Conservation (phyloP, 2,888 invertebrate genomes). For the Chouioia cunea region DNA sequence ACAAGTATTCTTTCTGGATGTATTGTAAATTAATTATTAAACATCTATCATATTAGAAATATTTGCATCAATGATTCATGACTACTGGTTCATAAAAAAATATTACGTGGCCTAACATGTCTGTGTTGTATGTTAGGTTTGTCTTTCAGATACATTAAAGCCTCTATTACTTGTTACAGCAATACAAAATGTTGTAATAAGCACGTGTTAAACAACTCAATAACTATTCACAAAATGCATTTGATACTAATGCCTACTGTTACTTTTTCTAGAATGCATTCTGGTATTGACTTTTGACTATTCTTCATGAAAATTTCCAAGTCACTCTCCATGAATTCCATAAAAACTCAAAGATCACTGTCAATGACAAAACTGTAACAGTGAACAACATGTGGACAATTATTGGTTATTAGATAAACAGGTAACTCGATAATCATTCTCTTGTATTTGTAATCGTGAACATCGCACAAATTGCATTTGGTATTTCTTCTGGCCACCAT, state of each 20-base stretch:
- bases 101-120: slow-evolving; percentile 99
- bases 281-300: slow-evolving; percentile 91
- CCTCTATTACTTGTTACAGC: slow-evolving; percentile 85
- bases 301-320: slow-evolving; percentile 95
- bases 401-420: slow-evolving; percentile 95
- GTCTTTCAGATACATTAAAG: slow-evolving; percentile 97
- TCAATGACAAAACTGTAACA: slow-evolving; percentile 98
- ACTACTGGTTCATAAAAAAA: slow-evolving; percentile 92
- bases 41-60: neutral
- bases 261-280: slow-evolving; percentile 95
- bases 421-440: slow-evolving; percentile 98
- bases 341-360: slow-evolving; percentile 99
- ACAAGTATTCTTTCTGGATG: slow-evolving; percentile 98
- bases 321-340: slow-evolving; percentile 99
- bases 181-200: slow-evolving; percentile 15
- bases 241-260: slow-evolving; percentile 86
- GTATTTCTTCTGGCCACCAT: slow-evolving; percentile 99
- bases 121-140: slow-evolving; percentile 97
- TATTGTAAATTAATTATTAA: slow-evolving; percentile 46
- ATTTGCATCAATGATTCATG: neutral
- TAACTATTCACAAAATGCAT: neutral
- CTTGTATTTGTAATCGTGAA: slow-evolving; percentile 88
- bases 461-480: slow-evolving; percentile 84
- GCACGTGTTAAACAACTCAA: too few relatives aligned
- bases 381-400: slow-evolving; percentile 96